Evolutionary conservation across 2,797 vertebrate species (phyloP).

Genomic region (Trachurus trachurus): DNA sequence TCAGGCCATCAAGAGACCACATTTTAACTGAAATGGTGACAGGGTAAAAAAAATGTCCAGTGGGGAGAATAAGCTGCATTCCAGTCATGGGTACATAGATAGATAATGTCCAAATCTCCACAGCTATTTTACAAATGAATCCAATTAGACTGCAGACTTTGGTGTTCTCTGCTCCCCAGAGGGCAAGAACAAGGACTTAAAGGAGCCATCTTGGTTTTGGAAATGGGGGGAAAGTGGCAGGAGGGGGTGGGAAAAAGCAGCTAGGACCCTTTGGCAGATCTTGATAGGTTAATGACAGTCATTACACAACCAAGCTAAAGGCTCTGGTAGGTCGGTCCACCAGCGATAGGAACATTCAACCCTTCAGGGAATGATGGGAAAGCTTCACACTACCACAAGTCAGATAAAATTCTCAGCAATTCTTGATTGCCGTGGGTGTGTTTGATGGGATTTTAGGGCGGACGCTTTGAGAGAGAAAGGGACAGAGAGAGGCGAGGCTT

Average conservation of each 20-base stretch:
- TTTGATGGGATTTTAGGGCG: conserved; percentile 34
- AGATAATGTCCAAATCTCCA: conserved; percentile 84
- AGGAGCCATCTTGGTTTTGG: conserved; percentile 79
- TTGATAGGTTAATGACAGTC: conserved; percentile 84
- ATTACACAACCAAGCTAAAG: conserved; percentile 77
- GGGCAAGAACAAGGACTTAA: conserved; percentile 56
- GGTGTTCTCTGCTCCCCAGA: conserved; percentile 74
- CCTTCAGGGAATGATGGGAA: conserved; percentile 83
- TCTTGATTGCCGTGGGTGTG: conserved; percentile 58
- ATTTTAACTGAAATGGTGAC: conserved; percentile 56
- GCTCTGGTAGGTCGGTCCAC: conserved; percentile 64
- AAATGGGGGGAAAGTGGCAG: conserved; percentile 71
- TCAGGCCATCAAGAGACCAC: conserved; percentile 51
- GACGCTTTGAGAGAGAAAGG: conserved; percentile 26
- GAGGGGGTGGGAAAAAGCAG: conserved; percentile 71
- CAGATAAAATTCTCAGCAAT: conserved; percentile 65
- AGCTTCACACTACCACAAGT: conserved; percentile 70
- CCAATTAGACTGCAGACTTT: conserved; percentile 79
- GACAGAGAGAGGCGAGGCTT: background rate
- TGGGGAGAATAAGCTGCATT: conserved; percentile 69
- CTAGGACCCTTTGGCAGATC: conserved; percentile 72
- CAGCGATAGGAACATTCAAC: conserved; percentile 69
- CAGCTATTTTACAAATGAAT: conserved; percentile 85
- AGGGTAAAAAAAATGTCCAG: conserved; percentile 42
- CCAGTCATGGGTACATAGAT: conserved; percentile 87